These are phyloP conservation scores for Sebastes steindachneri DNA, from an alignment of 2,797 vertebrate species.

Conservation along the genomic window DNA sequence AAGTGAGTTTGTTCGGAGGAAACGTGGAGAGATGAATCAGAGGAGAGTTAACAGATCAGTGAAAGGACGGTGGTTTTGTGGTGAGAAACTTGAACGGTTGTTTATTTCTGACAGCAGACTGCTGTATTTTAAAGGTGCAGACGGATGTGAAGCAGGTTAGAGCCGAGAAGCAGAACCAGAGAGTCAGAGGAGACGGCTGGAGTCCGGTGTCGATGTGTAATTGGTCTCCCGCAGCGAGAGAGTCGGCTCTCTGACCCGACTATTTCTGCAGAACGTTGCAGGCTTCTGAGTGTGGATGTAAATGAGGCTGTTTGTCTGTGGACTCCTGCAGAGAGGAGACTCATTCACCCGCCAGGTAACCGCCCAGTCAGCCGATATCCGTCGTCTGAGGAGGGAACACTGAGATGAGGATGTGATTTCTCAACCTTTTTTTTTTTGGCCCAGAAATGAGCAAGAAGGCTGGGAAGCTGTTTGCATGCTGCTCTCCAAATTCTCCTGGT, in stretches of 20 bases:
- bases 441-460: not conserved
- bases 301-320: not conserved
- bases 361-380: not conserved
- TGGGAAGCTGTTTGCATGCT: not conserved
- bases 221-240: not conserved
- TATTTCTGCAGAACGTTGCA: not conserved
- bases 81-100: no score
- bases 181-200: no score
- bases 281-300: not conserved
- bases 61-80: no score
- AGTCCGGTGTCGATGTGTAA: not conserved
- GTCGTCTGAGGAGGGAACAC: not conserved
- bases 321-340: constrained; percentile 1
- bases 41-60: no score
- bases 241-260: not conserved
- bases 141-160: no score
- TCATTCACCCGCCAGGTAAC: not conserved
- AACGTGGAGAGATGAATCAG: no score
- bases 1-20: no score
- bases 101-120: no score
- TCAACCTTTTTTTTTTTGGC: not conserved
- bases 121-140: no score
- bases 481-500: not conserved
- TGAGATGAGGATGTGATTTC: not conserved
- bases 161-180: no score